These are phyloP conservation scores for Beaufortia kweichowensis DNA, from an alignment of 2,113 vertebrate species.

Conservation along the genomic window DNA sequence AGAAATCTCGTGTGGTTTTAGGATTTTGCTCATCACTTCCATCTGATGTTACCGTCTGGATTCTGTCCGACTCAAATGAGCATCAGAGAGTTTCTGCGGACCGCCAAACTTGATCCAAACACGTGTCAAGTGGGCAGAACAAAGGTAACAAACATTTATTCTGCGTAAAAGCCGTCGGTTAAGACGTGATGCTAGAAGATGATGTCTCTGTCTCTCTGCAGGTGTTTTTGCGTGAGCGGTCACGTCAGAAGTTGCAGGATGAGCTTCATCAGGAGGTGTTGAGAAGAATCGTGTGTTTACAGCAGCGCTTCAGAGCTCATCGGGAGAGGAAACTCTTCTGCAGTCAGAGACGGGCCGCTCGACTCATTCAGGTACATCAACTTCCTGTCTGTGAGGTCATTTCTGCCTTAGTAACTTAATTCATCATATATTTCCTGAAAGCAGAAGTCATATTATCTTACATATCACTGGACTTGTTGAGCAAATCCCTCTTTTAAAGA, in stretches of 20 bases:
- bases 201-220: constrained; percentile 54
- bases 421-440: too few species aligned
- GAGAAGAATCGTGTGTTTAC: constrained; percentile 81
- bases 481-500: too few species aligned
- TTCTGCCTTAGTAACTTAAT: too few species aligned
- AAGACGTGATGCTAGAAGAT: neutral
- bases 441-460: too few species aligned
- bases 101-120: constrained; percentile 78
- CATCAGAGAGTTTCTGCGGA: constrained; percentile 83
- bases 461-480: too few species aligned
- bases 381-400: neutral
- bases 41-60: constrained; percentile 83
- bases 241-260: constrained; percentile 85
- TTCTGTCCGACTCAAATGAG: constrained; percentile 77
- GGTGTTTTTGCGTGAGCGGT: constrained; percentile 91
- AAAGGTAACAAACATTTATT: constrained; percentile 76
- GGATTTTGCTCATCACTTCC: constrained; percentile 94
- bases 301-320: constrained; percentile 81
- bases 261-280: constrained; percentile 88
- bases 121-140: constrained; percentile 94
- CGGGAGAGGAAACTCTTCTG: constrained; percentile 85
- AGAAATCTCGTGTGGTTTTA: constrained; percentile 56
- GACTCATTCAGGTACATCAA: constrained; percentile 82
- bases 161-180: neutral
- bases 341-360: constrained; percentile 76